These are phyloP conservation scores for Festucalex cinctus DNA, from an alignment of 2,113 vertebrate species.

Conservation along the genomic window DNA sequence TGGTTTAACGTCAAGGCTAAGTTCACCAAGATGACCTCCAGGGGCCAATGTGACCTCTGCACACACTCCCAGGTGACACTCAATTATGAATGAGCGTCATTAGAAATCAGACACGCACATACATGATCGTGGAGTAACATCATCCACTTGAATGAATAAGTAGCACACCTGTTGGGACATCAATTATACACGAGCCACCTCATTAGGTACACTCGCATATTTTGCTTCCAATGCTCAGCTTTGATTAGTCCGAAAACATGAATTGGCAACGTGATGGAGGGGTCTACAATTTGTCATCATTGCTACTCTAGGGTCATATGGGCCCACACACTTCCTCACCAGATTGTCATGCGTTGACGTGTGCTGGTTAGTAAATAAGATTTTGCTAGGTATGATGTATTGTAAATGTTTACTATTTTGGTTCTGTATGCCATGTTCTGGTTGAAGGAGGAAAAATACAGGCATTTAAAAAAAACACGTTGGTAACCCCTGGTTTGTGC, in stretches of 20 bases:
- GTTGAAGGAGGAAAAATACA: too few species aligned
- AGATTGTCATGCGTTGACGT: too few species aligned
- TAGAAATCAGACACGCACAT: slow-evolving; percentile 73
- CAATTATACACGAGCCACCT: neutral
- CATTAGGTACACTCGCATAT: neutral
- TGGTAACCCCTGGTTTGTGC: too few species aligned
- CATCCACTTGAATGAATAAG: slow-evolving; percentile 48
- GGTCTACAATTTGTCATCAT: too few species aligned
- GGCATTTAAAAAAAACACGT: too few species aligned
- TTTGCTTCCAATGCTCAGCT: neutral
- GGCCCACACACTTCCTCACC: too few species aligned
- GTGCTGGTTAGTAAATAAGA: too few species aligned
- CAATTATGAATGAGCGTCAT: slow-evolving; percentile 71
- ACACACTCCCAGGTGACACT: slow-evolving; percentile 39
- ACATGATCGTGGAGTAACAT: slow-evolving; percentile 50
- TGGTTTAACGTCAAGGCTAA: neutral
- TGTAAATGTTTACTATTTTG: too few species aligned
- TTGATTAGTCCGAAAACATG: neutral
- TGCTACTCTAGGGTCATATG: too few species aligned
- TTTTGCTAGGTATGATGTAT: too few species aligned
- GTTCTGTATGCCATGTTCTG: too few species aligned
- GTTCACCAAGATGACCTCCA: neutral
- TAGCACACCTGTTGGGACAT: slow-evolving; percentile 18
- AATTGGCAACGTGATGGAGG: too few species aligned
- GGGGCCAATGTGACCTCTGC: neutral